These are phyloP conservation scores for Canis aureus DNA, from an alignment of 2,113 vertebrate genomes.

Conservation along the genomic window DNA sequence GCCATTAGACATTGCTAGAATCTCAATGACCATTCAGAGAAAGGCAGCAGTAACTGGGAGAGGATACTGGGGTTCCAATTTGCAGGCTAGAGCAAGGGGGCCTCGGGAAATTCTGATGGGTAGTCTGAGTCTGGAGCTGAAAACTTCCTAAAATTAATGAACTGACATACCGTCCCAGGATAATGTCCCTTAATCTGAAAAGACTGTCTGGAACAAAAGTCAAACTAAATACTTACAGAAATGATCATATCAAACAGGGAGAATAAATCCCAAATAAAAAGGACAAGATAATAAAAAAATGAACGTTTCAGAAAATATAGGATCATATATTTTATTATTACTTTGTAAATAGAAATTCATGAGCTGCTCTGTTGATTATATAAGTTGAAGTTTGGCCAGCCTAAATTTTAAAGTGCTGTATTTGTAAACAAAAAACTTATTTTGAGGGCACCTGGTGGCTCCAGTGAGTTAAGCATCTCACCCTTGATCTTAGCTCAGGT, in stretches of 20 bases:
- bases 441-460: not conserved
- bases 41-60: not conserved
- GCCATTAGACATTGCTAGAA: too few species aligned
- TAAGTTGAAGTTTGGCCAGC: not conserved
- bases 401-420: not conserved
- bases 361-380: not conserved
- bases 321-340: not conserved
- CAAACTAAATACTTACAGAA: not conserved
- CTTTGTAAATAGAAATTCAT: not conserved
- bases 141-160: not conserved
- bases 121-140: not conserved
- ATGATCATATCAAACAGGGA: not conserved
- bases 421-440: not conserved
- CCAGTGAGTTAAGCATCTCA: not conserved
- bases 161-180: not conserved
- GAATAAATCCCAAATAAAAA: not conserved
- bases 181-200: not conserved
- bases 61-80: not conserved
- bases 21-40: not conserved
- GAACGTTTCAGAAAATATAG: not conserved
- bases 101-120: not conserved
- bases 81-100: not conserved
- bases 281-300: not conserved
- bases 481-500: not conserved
- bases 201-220: not conserved